Base-by-base conservation (phyloP, 2,113 vertebrate genomes). In the Mobula hypostoma region DNA sequence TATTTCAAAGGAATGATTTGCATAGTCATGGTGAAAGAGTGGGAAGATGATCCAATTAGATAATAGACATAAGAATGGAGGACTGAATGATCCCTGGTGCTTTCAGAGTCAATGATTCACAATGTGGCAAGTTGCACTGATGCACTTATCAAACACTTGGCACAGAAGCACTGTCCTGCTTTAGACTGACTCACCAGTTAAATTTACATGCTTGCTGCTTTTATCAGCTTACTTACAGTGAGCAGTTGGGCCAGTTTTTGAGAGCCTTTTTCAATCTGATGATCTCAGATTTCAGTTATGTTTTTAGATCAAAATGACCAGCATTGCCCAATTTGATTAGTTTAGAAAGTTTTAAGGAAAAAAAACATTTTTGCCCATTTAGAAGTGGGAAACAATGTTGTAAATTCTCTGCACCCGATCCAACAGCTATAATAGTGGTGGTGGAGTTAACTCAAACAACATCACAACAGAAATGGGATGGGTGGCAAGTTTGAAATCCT, bases 221-320 rank as follows among this genome's bases (percentile, higher is more conserved):
- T 90, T 90, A 66, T 90, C 87, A 90, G 61, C 61, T 66, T 29
- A 66, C 61, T 66, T 66, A 17, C 61, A 56, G 61, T 56, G 7
- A 70, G 19, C 88, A 91, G 88, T 91, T 70, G 9, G 88, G 68
- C 63, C n/a, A 68, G 88, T 91, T 91, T 91, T 91, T 63, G 68
- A 70, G 29, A 14, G 27, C 61, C 12, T 4, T 56, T 87, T 87
- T 14, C 63, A 87, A 3, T 29, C 56, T 5, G 83, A 15, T 21
- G 61, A 87, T n/a, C 27, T 91, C 63, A 19, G 14, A 70, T 91
- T 91, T 70, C 88, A 70, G 6, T 17, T 21, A 6, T 32, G 36
- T 17, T 91, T 36, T 91, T 61, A 21, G 66, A 61, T 32, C 88
- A 70, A 15, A 17, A 40, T 36, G 29, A 90, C 14, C 1, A 5